Percentiles rank a stretch among this genome's conserved stretches.
Conservation (phyloP, 2,888 invertebrate genomes). For the Tachina grossa region DNA sequence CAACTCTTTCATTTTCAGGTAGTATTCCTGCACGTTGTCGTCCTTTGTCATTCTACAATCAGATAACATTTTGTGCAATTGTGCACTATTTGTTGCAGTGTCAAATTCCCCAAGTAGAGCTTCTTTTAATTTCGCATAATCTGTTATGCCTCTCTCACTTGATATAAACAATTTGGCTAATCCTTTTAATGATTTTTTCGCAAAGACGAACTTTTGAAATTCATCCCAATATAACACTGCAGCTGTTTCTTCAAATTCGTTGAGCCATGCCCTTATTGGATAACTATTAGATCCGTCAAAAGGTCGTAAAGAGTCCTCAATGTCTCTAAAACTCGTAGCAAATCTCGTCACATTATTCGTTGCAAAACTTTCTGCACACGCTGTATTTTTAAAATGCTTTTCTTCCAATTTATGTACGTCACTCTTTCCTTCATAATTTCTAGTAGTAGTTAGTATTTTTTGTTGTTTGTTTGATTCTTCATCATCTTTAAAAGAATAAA, state of each 20-base stretch:
- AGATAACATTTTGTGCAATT: slow-evolving; percentile 65
- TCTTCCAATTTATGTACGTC: not conserved
- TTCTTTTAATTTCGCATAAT: slow-evolving; percentile 11
- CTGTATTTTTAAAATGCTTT: not conserved
- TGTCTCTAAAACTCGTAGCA: slow-evolving; percentile 56
- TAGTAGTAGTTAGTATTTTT: not conserved
- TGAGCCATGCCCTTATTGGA: slow-evolving; percentile 48
- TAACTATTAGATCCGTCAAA: slow-evolving; percentile 43
- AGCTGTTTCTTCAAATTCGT: slow-evolving; percentile 55
- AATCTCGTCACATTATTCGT: slow-evolving; percentile 23
- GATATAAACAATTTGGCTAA: slow-evolving; percentile 31
- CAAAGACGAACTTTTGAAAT: slow-evolving; percentile 59
- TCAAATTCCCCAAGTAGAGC: slow-evolving; percentile 18
- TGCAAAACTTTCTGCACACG: not conserved
- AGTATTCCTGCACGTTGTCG: slow-evolving; percentile 79
- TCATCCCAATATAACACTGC: slow-evolving; percentile 54
- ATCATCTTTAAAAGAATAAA: not conserved
- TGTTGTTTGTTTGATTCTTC: not conserved
- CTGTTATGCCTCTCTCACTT: slow-evolving; percentile 37
- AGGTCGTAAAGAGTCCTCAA: slow-evolving; percentile 62
- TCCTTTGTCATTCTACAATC: slow-evolving; percentile 75
- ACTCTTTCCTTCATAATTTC: no score
- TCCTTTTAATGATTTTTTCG: slow-evolving; percentile 51
- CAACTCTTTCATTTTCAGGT: slow-evolving; percentile 79
- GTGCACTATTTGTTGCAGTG: slow-evolving; percentile 46